Evolutionary conservation across 2,113 vertebrate species (phyloP).

Genomic region (Dasypus novemcinctus): DNA sequence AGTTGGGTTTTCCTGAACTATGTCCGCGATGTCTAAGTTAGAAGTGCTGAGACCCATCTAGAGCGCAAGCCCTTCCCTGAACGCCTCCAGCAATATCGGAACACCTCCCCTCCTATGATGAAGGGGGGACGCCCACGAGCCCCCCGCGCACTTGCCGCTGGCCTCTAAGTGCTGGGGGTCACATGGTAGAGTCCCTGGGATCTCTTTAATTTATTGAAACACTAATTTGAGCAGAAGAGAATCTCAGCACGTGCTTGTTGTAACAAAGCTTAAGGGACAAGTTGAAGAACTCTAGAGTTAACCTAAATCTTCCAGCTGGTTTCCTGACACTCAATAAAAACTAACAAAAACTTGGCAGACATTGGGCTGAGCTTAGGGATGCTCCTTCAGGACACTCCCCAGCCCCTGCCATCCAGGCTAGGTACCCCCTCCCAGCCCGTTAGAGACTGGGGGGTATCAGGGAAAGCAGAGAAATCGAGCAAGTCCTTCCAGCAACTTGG

Average conservation of each 20-base stretch:
- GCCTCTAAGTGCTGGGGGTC: not conserved
- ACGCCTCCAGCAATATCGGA: not conserved
- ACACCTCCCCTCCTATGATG: not conserved
- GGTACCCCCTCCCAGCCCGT: not conserved
- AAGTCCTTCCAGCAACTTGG: not conserved
- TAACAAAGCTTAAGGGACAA: not conserved
- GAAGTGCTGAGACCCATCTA: not conserved
- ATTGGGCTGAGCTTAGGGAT: not conserved
- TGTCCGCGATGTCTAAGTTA: not conserved
- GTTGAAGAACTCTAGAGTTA: not conserved
- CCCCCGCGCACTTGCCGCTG: not conserved
- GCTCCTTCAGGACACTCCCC: not conserved
- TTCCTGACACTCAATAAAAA: not conserved
- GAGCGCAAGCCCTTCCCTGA: not conserved
- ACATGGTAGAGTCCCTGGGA: not conserved
- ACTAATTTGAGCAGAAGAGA: not conserved
- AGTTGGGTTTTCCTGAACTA: not conserved
- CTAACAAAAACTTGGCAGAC: not conserved
- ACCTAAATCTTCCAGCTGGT: not conserved
- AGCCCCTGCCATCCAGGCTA: not conserved
- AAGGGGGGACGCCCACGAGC: not conserved
- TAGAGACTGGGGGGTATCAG: fast-evolving
- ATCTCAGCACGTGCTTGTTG: not conserved
- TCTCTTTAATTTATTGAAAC: not conserved
- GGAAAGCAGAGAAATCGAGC: not conserved